Base-by-base conservation (phyloP, 2,888 invertebrate genomes). In the Cyrtodaria siliqua region DNA sequence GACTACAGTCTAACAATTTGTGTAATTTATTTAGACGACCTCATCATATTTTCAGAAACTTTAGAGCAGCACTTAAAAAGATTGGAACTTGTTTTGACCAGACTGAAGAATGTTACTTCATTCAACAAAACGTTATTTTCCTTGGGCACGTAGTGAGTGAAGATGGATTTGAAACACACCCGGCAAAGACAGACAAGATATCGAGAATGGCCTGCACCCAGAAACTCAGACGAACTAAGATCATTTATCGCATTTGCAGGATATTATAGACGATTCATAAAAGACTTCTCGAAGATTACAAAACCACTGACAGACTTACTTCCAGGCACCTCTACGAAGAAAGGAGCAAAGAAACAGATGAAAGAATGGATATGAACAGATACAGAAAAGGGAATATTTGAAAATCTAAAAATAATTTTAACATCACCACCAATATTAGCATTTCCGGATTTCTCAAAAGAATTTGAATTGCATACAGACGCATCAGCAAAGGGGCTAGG, bases 381-480 rank as follows among this genome's bases (percentile, higher is more conserved):
- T 9, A 47, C 14, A 33, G 56, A 56, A 23, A 26, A 66, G n/a
- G 44, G 20, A n/a, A 42, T 55, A 6, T 64, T 64, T 64, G 53
- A 70, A 75, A 64, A 1, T 9, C 23, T 60, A 23, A 70, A 70
- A 20, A 27, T 27, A 18, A n/a, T 27, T 14, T 33, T 70, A 29
- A 29, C 53, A 18, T n/a, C 53, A 4, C 71, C 71, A 33, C 59
- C 61, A 23, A 38, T 68, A n/a, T 52, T 72, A n/a, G 63, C 24
- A 12, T 64, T 40, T 53, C 52, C 64, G 0, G 59, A 72, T 50
- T 76, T 52, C 47, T 29, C 27, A 16, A 18, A 24, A 8, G 1
- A 42, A 2, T 78, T 71, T 62, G 56, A 63, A 38, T 47, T 80
- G 1, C 60, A 76, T 24, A 64, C 56, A 23, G 72, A 79, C 52